phyloP scores from a whole-genome alignment of 2,797 vertebrate species.

The Pseudochaenichthys georgianus region DNA sequence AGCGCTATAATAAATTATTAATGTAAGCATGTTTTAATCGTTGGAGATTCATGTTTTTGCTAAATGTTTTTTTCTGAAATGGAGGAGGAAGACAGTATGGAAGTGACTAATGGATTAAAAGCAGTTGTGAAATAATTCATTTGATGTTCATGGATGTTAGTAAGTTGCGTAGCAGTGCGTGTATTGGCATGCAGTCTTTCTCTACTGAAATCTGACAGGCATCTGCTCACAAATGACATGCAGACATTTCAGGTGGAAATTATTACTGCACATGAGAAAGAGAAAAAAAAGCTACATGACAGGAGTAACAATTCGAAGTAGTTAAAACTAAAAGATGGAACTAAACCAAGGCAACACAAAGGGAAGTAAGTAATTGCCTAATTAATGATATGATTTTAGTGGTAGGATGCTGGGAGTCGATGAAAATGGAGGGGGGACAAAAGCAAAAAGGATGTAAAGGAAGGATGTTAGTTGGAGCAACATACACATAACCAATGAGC shows the following conservation, averaged over 20 bases:
- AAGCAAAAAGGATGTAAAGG: slow-evolving; percentile 34
- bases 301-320: not conserved
- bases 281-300: slow-evolving; percentile 5
- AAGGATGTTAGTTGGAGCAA: slow-evolving; percentile 93
- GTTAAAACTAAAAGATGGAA: slow-evolving; percentile 17
- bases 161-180: slow-evolving; percentile 8
- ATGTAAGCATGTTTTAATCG: slow-evolving; percentile 41
- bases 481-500: slow-evolving; percentile 99
- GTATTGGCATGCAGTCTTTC: slow-evolving; percentile 57
- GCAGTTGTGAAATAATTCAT: slow-evolving; percentile 1
- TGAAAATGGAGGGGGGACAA: slow-evolving; percentile 48
- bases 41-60: slow-evolving; percentile 31
- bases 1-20: not conserved
- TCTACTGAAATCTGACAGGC: slow-evolving; percentile 32
- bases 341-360: slow-evolving; percentile 27
- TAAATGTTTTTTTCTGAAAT: slow-evolving; percentile 35
- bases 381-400: slow-evolving; percentile 48
- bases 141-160: slow-evolving; percentile 23
- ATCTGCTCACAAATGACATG: slow-evolving; percentile 59
- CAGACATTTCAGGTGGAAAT: slow-evolving; percentile 31
- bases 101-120: slow-evolving; percentile 8
- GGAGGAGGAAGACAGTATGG: slow-evolving; percentile 13
- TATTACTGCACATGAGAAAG: not conserved
- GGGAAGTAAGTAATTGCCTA: not conserved
- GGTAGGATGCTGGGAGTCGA: slow-evolving; percentile 34